Conservation (phyloP, 2,888 invertebrate species). For the Leptopilina syphax region DNA sequence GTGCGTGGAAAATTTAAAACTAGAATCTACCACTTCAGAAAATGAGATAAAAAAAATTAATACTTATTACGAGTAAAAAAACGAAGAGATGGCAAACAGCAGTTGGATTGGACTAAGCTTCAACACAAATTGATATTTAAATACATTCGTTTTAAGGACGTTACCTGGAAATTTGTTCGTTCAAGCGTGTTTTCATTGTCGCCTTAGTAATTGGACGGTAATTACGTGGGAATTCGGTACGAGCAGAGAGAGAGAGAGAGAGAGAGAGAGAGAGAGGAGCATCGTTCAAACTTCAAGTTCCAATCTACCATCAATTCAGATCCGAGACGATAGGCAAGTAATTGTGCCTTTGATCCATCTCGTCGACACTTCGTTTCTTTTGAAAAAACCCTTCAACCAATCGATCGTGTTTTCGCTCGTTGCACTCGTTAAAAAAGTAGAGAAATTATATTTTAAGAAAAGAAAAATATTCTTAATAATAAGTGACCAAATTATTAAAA, state of each 20-base stretch:
- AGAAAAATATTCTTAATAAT: no score
- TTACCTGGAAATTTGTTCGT: conserved; percentile 55
- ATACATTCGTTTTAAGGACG: conserved; percentile 48
- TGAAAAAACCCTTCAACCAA: background rate
- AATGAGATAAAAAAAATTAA: no score
- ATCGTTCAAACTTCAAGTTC: conserved; percentile 60
- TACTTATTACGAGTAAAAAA: no score
- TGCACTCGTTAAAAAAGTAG: background rate
- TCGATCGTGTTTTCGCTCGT: conserved; percentile 2
- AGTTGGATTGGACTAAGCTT: conserved; percentile 47
- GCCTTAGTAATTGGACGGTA: conserved; percentile 64
- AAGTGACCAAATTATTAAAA: no score
- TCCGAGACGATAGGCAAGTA: conserved; percentile 33
- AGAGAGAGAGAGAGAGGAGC: conserved; percentile 36
- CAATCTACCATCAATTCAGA: conserved; percentile 33
- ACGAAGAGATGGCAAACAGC: background rate
- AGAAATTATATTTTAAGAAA: no score
- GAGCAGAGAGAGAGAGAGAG: no score
- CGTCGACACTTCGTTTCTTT: conserved; percentile 30
- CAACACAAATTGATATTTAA: conserved; percentile 63
- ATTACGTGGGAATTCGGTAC: conserved; percentile 52
- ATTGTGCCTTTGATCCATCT: conserved; percentile 37
- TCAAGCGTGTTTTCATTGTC: conserved; percentile 62
- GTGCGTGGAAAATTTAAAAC: no score
- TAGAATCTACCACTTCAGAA: no score